Conservation (phyloP, 2,113 vertebrate species). For the pig (Sus scrofa) region T2T-Sscrofa CM000824.6:88103001-88103500, state of each 20-base stretch:
- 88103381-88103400: not conserved
- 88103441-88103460: not conserved
- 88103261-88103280: not conserved
- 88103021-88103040: not conserved
- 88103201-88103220: not conserved
- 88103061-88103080: not conserved
- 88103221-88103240: not conserved
- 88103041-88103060: not conserved
- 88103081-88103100: not conserved
- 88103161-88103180: slow-evolving; percentile 24
- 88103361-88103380: not conserved
- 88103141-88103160: not conserved
- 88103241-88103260: not conserved
- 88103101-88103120: not conserved
- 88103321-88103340: not conserved
- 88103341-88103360: not conserved
- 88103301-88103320: not conserved
- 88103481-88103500: not conserved
- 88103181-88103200: slow-evolving; percentile 3
- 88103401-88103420: not conserved
- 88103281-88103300: not conserved
- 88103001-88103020: not conserved
- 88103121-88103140: not conserved
- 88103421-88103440: not conserved
- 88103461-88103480: not conserved